A percentile compares a stretch with the other conserved stretches of the same genome.
Conservation (phyloP, 2,113 vertebrate species). For the Agapornis roseicollis region DNA sequence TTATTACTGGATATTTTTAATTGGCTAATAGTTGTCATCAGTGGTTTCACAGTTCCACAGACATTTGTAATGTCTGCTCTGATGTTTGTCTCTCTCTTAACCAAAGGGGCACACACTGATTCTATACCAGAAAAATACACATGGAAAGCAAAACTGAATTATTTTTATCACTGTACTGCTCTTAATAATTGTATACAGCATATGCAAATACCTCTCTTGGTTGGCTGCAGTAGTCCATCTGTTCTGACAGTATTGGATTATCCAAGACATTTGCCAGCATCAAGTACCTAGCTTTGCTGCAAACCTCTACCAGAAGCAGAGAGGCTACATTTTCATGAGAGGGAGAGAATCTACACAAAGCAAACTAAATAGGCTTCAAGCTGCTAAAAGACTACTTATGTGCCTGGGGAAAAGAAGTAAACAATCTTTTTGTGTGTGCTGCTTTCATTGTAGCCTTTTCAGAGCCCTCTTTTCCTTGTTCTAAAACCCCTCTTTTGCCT, state of each 20-base stretch:
- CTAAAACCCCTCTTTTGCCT: slow-evolving; percentile 25
- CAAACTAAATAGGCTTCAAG: slow-evolving; percentile 15
- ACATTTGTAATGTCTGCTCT: background rate
- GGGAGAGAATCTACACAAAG: slow-evolving; percentile 1
- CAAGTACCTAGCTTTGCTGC: background rate
- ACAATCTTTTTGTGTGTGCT: slow-evolving; percentile 11
- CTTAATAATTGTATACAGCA: background rate
- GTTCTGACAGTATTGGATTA: slow-evolving; percentile 33
- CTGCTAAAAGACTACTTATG: slow-evolving; percentile 2
- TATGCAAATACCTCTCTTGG: slow-evolving; percentile 21
- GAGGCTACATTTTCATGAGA: slow-evolving; percentile 18
- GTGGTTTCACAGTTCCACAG: background rate
- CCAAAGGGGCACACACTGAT: background rate
- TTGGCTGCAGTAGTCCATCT: slow-evolving; percentile 23
- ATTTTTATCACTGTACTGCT: background rate
- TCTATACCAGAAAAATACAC: background rate
- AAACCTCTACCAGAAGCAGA: background rate
- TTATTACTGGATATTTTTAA: background rate
- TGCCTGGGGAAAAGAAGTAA: slow-evolving; percentile 27
- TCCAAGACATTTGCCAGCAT: slow-evolving; percentile 28
- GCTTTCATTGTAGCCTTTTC: slow-evolving; percentile 26
- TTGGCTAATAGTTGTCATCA: background rate
- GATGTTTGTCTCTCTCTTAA: background rate
- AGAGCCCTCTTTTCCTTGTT: slow-evolving; percentile 6
- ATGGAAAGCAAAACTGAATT: background rate